These are phyloP conservation scores for Drosophila malerkotliana DNA, from an alignment of 1,140 invertebrate genomes.

Conservation along the genomic window DNA sequence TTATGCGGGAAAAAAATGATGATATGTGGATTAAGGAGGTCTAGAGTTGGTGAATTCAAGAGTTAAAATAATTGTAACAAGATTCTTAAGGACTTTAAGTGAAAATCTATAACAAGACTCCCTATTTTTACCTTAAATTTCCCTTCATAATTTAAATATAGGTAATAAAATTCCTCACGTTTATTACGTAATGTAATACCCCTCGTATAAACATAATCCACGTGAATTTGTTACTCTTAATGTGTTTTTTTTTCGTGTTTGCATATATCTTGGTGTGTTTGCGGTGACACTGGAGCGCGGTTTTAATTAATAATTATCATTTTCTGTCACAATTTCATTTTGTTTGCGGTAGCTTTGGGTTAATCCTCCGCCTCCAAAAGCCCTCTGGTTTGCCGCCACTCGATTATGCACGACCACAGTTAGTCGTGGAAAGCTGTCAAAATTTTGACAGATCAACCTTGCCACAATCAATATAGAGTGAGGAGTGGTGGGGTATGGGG, in stretches of 20 bases:
- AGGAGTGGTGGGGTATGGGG: neutral
- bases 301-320: slow-evolving; percentile 76
- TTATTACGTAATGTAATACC: slow-evolving; percentile 2
- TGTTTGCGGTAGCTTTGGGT: slow-evolving; percentile 42
- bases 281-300: slow-evolving; percentile 58
- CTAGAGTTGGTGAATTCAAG: neutral
- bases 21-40: slow-evolving; percentile 2
- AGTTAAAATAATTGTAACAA: neutral
- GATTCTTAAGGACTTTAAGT: no score
- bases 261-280: slow-evolving; percentile 32
- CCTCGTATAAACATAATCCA: slow-evolving; percentile 7
- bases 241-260: slow-evolving; percentile 16
- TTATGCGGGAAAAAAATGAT: slow-evolving; percentile 11
- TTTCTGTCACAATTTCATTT: slow-evolving; percentile 41
- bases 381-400: no score
- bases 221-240: slow-evolving; percentile 1
- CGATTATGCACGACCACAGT: slow-evolving; percentile 34
- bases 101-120: neutral
- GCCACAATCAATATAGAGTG: slow-evolving; percentile 24
- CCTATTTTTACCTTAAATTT: neutral
- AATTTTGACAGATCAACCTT: slow-evolving; percentile 39
- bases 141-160: neutral
- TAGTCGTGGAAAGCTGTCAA: slow-evolving; percentile 21
- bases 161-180: neutral
- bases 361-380: neutral